Percentiles rank a stretch among this genome's conserved stretches.
Conservation (phyloP, 1,140 invertebrate species). For the Eubasilissa regina region DNA sequence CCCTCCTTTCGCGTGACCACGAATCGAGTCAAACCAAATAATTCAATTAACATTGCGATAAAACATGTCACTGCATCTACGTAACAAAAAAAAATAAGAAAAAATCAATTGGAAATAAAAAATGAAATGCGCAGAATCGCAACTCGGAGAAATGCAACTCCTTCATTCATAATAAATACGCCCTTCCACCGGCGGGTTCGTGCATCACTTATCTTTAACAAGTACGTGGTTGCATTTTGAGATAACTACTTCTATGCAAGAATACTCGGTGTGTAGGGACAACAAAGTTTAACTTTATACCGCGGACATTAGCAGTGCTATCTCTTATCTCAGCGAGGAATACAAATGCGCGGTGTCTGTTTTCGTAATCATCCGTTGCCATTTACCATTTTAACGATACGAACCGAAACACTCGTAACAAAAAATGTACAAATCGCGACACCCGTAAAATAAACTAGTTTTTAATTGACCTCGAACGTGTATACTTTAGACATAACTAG, state of each 20-base stretch:
- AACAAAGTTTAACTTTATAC: slow-evolving; percentile 31
- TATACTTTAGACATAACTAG: too few species aligned
- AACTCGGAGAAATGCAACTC: neutral
- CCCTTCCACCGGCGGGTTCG: slow-evolving; percentile 17
- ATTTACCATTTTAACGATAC: too few species aligned
- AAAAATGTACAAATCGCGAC: too few species aligned
- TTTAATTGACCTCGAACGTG: too few species aligned
- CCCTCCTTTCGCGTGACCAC: too few species aligned
- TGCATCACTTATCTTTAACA: slow-evolving; percentile 37
- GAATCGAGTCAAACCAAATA: too few species aligned
- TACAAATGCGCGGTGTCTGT: slow-evolving; percentile 1
- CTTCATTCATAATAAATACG: slow-evolving; percentile 6
- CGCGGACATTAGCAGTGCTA: slow-evolving; percentile 15
- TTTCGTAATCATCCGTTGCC: slow-evolving; percentile 12
- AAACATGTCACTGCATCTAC: neutral
- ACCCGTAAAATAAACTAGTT: too few species aligned
- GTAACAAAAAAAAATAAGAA: neutral
- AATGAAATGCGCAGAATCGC: neutral
- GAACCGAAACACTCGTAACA: too few species aligned
- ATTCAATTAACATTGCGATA: neutral
- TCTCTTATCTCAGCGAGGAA: slow-evolving; percentile 15
- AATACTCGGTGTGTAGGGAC: neutral
- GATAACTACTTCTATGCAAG: slow-evolving; percentile 19
- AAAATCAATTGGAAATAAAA: neutral
- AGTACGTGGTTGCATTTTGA: slow-evolving; percentile 21